phyloP scores from a whole-genome alignment of 1,140 invertebrate species.

The Sycobia sp. region DNA sequence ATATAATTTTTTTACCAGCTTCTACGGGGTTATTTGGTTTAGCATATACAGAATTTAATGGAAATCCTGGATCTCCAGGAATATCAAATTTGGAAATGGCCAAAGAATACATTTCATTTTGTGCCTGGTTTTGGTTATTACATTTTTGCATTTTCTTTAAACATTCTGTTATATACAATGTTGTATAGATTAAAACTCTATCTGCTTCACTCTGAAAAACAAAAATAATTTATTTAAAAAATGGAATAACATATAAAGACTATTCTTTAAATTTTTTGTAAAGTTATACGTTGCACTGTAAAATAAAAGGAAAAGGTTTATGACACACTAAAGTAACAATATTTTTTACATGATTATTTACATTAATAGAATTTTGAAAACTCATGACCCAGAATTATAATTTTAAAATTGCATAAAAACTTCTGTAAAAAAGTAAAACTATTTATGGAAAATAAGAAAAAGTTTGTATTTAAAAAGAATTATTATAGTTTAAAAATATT shows the following conservation, averaged over 20 bases:
- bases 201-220: slow-evolving; percentile 86
- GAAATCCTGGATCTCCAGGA: slow-evolving; percentile 94
- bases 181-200: slow-evolving; percentile 96
- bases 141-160: slow-evolving; percentile 94
- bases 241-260: too few relatives aligned
- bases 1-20: slow-evolving; percentile 66
- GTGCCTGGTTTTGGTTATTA: slow-evolving; percentile 84
- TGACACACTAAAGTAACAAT: too few relatives aligned
- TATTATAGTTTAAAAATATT: too few relatives aligned
- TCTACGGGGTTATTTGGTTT: slow-evolving; percentile 81
- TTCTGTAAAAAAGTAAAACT: slow-evolving; percentile 18
- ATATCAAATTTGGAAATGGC: slow-evolving; percentile 96
- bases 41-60: slow-evolving; percentile 96
- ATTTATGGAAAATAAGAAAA: too few relatives aligned
- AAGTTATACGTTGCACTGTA: too few relatives aligned
- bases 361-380: too few relatives aligned
- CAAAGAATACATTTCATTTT: slow-evolving; percentile 95
- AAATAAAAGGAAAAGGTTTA: too few relatives aligned
- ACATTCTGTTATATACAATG: slow-evolving; percentile 98
- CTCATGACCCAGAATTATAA: neutral
- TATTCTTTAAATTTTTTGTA: too few relatives aligned
- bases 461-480: too few relatives aligned
- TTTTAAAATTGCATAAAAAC: neutral
- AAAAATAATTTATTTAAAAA: neutral
- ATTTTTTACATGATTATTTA: too few relatives aligned